Conservation (phyloP, 30 jellyfish, hydroid and myxozoan genomes). For the Pseudorhiza aurosa region DNA sequence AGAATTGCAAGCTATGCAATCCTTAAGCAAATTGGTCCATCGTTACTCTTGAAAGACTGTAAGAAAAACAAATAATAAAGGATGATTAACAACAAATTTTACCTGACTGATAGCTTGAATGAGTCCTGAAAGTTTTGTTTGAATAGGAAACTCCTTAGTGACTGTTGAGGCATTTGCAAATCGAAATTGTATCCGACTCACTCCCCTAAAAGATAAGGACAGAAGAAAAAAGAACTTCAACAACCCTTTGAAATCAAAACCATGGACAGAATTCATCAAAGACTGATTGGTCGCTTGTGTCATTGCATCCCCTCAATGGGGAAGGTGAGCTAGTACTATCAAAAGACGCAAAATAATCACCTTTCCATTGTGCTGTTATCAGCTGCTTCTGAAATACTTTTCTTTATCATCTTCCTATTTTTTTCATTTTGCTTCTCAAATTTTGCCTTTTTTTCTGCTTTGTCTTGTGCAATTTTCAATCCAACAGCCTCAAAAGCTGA, state of each 20-base stretch:
- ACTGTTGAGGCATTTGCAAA: conserved; percentile 87
- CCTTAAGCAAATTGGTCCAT: too few relatives aligned
- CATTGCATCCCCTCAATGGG: too few relatives aligned
- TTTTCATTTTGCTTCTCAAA: conserved; percentile 54
- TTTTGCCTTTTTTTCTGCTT: conserved; percentile 77
- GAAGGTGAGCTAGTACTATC: too few relatives aligned
- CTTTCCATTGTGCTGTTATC: conserved; percentile 13
- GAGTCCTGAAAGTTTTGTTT: conserved; percentile 57
- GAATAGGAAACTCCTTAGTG: conserved; percentile 63
- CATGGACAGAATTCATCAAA: too few relatives aligned
- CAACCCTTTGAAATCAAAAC: too few relatives aligned
- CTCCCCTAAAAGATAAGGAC: conserved; percentile 31
- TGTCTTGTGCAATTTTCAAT: conserved; percentile 69
- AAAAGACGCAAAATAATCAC: too few relatives aligned
- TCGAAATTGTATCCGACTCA: conserved; percentile 89
- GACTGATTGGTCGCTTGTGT: too few relatives aligned
- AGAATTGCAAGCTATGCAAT: too few relatives aligned
- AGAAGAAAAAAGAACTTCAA: too few relatives aligned
- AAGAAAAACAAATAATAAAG: not conserved
- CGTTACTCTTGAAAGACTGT: too few relatives aligned
- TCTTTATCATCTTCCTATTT: not conserved
- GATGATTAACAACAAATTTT: not conserved
- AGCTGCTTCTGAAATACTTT: not conserved
- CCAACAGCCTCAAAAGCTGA: conserved; percentile 82
- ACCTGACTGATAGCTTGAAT: conserved; percentile 47